A percentile compares a stretch with the other conserved stretches of the same genome.
These are phyloP conservation scores for Ectobius pallidus DNA, from an alignment of 2,888 invertebrate species.

Conservation along the genomic window DNA sequence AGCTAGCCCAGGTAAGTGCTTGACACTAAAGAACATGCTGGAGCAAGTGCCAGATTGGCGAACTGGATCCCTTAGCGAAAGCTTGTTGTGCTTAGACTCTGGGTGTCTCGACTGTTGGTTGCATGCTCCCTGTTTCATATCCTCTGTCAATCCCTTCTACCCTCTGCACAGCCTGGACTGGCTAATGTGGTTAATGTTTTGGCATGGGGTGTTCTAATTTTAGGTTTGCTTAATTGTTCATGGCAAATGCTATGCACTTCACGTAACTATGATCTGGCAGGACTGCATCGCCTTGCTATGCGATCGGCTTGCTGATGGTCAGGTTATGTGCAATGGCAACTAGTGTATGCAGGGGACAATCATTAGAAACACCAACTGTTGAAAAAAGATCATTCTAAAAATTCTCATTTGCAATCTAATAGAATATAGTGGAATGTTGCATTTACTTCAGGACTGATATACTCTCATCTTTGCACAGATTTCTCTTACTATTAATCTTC, in stretches of 20 bases:
- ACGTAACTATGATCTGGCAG: not conserved
- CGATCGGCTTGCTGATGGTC: not conserved
- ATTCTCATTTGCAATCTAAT: not conserved
- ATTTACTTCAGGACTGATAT: slow-evolving; percentile 52
- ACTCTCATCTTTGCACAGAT: slow-evolving; percentile 44
- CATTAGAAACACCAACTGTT: slow-evolving; percentile 22
- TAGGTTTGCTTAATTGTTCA: slow-evolving; percentile 19
- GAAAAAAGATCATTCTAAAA: not conserved
- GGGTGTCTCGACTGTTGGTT: slow-evolving; percentile 11
- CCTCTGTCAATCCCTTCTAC: slow-evolving; percentile 49
- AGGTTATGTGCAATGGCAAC: not conserved
- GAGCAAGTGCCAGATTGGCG: not conserved
- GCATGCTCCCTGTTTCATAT: slow-evolving; percentile 43
- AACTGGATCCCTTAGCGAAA: slow-evolving; percentile 20
- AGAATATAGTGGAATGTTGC: slow-evolving; percentile 21
- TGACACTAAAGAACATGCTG: no score
- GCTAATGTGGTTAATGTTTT: slow-evolving; percentile 24
- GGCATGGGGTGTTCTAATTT: slow-evolving; percentile 24
- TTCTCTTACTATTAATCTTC: slow-evolving; percentile 20
- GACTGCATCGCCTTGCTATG: not conserved
- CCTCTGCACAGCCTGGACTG: slow-evolving; percentile 28
- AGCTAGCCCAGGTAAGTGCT: slow-evolving; percentile 1
- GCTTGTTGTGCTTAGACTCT: slow-evolving; percentile 25
- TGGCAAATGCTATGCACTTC: slow-evolving; percentile 10
- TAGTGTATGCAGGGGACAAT: slow-evolving; percentile 20